Evolutionary conservation across 1,140 invertebrate species (phyloP).

Genomic region (Trichonephila clavata): DNA sequence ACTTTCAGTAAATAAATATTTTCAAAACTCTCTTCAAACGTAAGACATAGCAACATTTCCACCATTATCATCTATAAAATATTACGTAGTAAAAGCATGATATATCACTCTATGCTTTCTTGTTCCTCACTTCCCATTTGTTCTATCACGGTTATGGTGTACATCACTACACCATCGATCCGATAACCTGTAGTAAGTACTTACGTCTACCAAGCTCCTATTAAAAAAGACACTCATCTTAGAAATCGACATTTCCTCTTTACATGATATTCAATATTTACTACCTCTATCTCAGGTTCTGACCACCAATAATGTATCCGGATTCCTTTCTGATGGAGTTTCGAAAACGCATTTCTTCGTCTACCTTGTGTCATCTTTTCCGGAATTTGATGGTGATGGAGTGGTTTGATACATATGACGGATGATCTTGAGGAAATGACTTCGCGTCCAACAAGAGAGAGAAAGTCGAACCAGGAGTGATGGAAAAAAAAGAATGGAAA

Average conservation of each 20-base stretch:
- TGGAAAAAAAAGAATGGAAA: neutral
- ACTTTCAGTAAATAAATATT: too few relatives aligned
- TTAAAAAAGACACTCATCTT: slow-evolving; percentile 9
- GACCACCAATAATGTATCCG: slow-evolving; percentile 6
- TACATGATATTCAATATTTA: neutral
- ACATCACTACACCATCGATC: too few relatives aligned
- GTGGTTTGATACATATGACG: slow-evolving; percentile 56
- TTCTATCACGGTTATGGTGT: too few relatives aligned
- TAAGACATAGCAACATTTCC: too few relatives aligned
- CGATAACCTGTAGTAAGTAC: too few relatives aligned
- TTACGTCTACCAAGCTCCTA: neutral
- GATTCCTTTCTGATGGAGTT: slow-evolving; percentile 29
- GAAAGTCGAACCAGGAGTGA: neutral
- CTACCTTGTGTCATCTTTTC: slow-evolving; percentile 47
- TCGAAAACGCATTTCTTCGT: slow-evolving; percentile 22
- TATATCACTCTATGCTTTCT: too few relatives aligned
- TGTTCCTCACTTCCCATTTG: too few relatives aligned
- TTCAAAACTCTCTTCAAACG: too few relatives aligned
- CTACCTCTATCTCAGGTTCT: neutral
- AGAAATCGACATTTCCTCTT: slow-evolving; percentile 22
- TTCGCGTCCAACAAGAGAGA: slow-evolving; percentile 50
- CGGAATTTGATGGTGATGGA: slow-evolving; percentile 67
- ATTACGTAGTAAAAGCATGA: too few relatives aligned
- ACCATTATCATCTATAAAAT: too few relatives aligned
- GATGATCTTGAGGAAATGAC: slow-evolving; percentile 71